Conservation (phyloP, 1,140 invertebrate species). For the Brachionus rotundiformis region DNA sequence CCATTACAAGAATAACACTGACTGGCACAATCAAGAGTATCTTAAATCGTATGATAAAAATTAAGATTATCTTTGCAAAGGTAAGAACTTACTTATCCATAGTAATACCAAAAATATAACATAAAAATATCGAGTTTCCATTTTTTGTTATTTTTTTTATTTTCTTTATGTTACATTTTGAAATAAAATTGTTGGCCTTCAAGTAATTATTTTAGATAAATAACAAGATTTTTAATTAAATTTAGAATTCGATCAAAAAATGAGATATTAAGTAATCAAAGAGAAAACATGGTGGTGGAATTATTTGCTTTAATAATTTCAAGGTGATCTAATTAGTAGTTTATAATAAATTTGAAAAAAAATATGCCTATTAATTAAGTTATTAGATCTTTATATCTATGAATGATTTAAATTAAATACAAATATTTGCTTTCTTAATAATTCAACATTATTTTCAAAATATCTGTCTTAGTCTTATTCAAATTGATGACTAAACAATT, state of each 20-base stretch:
- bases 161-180: not conserved
- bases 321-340: not conserved
- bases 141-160: not conserved
- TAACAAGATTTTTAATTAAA: conserved; percentile 19
- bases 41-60: not conserved
- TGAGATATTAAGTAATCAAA: not conserved
- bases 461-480: too few species aligned
- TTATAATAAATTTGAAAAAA: too few species aligned
- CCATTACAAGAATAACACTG: conserved; percentile 21
- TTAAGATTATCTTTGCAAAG: not conserved
- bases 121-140: not conserved
- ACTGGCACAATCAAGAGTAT: not conserved
- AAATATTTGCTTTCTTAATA: too few species aligned
- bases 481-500: too few species aligned
- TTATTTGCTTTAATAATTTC: not conserved
- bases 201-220: not conserved
- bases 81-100: not conserved
- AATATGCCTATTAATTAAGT: too few species aligned
- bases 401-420: too few species aligned
- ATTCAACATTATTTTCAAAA: too few species aligned
- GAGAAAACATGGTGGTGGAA: not conserved
- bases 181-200: not conserved
- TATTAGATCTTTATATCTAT: too few species aligned
- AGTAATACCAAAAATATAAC: not conserved
- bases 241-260: not conserved